phyloP scores from a whole-genome alignment of 2,888 invertebrate genomes.

The Rotaria macrura region DNA sequence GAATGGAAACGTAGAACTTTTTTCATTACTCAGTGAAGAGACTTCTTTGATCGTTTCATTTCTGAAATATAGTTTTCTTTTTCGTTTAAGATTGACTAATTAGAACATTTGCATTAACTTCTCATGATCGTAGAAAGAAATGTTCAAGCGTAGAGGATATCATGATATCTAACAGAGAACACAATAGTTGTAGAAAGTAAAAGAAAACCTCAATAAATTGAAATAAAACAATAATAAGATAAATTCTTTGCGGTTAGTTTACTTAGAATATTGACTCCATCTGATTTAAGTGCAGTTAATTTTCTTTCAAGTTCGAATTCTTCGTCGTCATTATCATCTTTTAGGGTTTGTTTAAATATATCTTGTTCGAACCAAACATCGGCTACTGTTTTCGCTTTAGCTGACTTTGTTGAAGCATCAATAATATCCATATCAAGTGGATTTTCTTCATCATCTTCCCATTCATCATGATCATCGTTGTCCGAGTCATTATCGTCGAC shows the following conservation, averaged over 20 bases:
- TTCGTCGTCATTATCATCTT: background rate
- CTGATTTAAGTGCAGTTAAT: background rate
- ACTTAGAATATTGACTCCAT: background rate
- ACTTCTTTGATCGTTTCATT: too few species aligned
- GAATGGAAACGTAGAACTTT: too few species aligned
- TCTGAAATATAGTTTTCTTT: too few species aligned
- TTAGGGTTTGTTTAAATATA: background rate
- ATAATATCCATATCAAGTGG: constrained; percentile 46
- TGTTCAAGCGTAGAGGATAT: too few species aligned
- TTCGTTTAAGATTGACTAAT: too few species aligned
- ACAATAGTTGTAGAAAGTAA: too few species aligned
- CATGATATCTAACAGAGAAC: too few species aligned
- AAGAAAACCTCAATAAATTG: too few species aligned
- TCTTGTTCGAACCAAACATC: constrained; percentile 23
- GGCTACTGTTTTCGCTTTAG: background rate
- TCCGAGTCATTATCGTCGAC: constrained; percentile 36
- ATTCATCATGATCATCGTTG: constrained; percentile 37
- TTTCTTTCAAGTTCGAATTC: constrained; percentile 13
- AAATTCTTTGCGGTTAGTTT: background rate
- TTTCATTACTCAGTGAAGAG: too few species aligned
- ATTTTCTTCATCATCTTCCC: constrained; percentile 52
- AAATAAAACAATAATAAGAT: too few species aligned
- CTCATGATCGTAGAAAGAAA: too few species aligned
- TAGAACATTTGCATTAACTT: too few species aligned
- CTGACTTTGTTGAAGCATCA: background rate